Evolutionary conservation across 2,797 vertebrate species (phyloP), one percentile per base, ranked within the genome.

Genomic region (Semaprochilodus insignis): DNA sequence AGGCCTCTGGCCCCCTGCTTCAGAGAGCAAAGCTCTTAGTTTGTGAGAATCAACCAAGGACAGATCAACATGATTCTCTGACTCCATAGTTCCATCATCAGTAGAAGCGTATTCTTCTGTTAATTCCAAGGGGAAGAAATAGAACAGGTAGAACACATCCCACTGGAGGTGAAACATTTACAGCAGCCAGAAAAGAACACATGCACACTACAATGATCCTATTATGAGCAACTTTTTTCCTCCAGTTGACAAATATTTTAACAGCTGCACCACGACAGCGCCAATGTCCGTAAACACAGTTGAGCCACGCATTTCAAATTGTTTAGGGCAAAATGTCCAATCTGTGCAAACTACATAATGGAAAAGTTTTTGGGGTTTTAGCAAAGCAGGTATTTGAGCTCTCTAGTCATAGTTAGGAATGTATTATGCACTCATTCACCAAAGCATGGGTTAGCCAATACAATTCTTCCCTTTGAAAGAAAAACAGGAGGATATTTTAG

Each of bases 221-320:
- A 78, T 77, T 80, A 80, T 27, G 74, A 13, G 79, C 77, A 77
- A 63, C 62, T 78, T 82, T 6, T 73, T 82, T 73, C 74, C 70
- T 79, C 63, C 48, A 57, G 65, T 31, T 65, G 62, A 80, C 51
- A 85, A 78, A 85, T 85, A 86, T 80, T 54, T n/a, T 66, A 86
- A 85, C 85, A 89, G 86, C 84, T 88, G 87, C 71, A 83, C 59
- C 79, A 72, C 77, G 55, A 75, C 78, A 80, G 60, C 36, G 72
- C 54, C 62, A 44, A 67, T 77, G 69, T 77, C 78, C 71, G 71
- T 82, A 83, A 84, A 82, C 77, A 67, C 75, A 65, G 76, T 82
- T 72, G 77, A 79, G 72, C 54, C 57, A 66, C 54, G 80, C 31
- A 57, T 83, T 78, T 67, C 78, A 70, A 83, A 78, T 59, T 69